Evolutionary conservation across 1,140 invertebrate species (phyloP), one percentile per base, ranked within the genome.

Genomic region (Drusus annulatus): DNA sequence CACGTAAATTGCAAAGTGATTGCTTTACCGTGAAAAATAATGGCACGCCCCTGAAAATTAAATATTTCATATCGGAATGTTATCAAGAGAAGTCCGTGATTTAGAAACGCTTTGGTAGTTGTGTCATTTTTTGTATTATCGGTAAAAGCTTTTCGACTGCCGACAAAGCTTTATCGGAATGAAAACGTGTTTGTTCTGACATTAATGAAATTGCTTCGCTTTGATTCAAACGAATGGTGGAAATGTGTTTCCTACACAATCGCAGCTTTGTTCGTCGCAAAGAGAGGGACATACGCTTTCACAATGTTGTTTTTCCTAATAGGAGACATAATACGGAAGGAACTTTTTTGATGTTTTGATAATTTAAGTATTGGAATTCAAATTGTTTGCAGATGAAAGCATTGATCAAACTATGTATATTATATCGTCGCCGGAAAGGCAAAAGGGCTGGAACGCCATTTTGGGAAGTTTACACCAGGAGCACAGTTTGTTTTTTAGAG

Each of bases 171-270:
- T 51, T 65, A 16, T 36, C 13, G 28, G 16, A 52, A 65, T 15
- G 56, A 76, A 74, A 56, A 17, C 7, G 13, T 62, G 51, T 76
- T 76, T 76, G 56, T 76, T 76, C 19, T 45, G 74, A 45, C 31
- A 54, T 58, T 76, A 76, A 60, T 76, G 56, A 76, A 60, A 76
- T 76, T 76, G 54, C 74, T 74, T 74, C 21, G n/a, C 69, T 74
- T 74, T 74, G 50, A 74, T 74, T 52, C 52, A 54, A 54, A 74
- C 36, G 36, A 69, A 19, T 69, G 28, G 17, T 17, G 8, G 17
- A 69, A 69, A 45, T 45, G 36, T 69, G 36, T 69, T 69, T 10
- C n/a, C n/a, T 51, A 50, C 16, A 69, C 31, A 69, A 69, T 19
- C 45, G 65, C 17, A 19, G 2, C 65, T 45, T 36, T 36, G 65